Base-by-base conservation (phyloP, 2,888 invertebrate genomes). In the Agriopis aurantiaria region DNA sequence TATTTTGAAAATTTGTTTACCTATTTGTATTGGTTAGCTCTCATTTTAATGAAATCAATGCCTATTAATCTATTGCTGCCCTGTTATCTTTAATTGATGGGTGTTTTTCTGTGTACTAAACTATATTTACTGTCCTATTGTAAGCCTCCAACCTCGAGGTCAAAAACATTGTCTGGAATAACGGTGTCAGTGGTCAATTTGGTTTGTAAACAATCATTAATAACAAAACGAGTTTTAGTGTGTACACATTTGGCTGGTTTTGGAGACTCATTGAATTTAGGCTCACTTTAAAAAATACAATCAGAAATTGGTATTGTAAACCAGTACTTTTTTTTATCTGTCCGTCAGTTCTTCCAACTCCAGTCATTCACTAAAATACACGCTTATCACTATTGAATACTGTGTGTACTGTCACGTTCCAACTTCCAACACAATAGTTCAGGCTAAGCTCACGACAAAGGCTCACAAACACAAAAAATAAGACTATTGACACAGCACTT, bases 141-240 rank as follows among this genome's bases (percentile, higher is more conserved):
- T 88, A 92, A 93, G 93, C 91, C 89, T 88, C 86, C 92, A 80
- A 85, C 85, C 78, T 88, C 93, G 86, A 92, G 92, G 89, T 92
- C 93, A 78, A 92, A 93, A 91, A 89, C 93, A 73, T 91, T 92
- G 82, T 93, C 93, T 79, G 94, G 88, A 85, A 93, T 94, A 75
- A 94, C 94, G 88, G 94, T 94, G 89, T 94, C 94, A 83, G 94
- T 94, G 88, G 94, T 94, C 84, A 93, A 93, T 85, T 92, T 94
- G 94, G 94, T 94, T 93, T 90, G 94, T 94, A 94, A 84, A 86
- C 65, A 83, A 80, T 87, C 85, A 79, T 81, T 82, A 73, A 75
- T 83, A 83, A 76, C 84, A 33, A 33, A 33, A 84, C 81, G 78
- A 82, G 75, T 83, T 82, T 85, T 88, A 86, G 84, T 82, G 82